These are phyloP conservation scores for Panonychus citri DNA, from an alignment of 1,140 invertebrate genomes.

Conservation along the genomic window DNA sequence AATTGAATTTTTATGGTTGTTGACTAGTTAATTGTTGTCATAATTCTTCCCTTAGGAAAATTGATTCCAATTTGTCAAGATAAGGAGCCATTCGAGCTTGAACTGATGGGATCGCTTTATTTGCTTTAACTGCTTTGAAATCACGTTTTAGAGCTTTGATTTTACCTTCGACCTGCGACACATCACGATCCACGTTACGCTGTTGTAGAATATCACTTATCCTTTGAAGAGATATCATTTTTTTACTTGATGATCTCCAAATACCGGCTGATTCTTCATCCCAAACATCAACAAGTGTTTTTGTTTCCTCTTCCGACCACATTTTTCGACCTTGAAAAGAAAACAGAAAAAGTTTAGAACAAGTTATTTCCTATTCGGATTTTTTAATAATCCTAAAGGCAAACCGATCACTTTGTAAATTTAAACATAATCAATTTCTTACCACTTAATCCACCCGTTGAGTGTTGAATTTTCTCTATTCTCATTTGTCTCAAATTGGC, in stretches of 20 bases:
- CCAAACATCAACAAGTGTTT: neutral
- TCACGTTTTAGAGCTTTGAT: conserved; percentile 1
- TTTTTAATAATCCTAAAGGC: too few relatives aligned
- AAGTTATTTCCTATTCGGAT: neutral
- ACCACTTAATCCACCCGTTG: neutral
- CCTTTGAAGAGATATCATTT: neutral
- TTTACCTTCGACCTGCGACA: conserved; percentile 2
- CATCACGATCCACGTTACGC: neutral
- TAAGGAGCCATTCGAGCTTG: conserved; percentile 1
- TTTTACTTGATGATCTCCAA: neutral
- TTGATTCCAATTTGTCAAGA: neutral
- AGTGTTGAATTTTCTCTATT: neutral
- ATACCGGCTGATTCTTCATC: neutral
- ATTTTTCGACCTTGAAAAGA: neutral
- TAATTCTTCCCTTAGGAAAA: neutral
- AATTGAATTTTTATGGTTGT: neutral
- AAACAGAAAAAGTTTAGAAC: neutral
- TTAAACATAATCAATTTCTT: neutral
- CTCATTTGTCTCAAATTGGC: neutral
- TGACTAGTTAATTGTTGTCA: neutral
- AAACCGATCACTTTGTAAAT: neutral
- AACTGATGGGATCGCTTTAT: neutral
- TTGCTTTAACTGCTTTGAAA: neutral
- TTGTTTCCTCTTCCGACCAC: conserved; percentile 1
- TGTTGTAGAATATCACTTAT: neutral